phyloP scores from a whole-genome alignment of 2,888 invertebrate genomes.

The Drosophila trichaetosa region DNA sequence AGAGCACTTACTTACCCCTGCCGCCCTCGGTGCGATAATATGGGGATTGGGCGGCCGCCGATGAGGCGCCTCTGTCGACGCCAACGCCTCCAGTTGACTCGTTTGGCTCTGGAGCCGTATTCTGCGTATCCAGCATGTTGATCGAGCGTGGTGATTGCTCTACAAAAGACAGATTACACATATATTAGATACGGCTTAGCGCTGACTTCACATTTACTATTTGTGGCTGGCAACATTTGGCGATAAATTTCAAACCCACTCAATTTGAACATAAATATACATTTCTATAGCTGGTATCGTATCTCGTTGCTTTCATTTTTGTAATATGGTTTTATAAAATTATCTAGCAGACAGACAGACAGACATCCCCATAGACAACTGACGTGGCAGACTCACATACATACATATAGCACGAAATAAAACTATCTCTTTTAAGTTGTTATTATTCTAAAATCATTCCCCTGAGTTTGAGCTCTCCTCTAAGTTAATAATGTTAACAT shows the following conservation, averaged over 20 bases:
- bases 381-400: background rate
- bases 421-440: background rate
- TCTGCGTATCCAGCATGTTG: conserved; percentile 84
- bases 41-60: conserved; percentile 78
- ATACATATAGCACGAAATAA: background rate
- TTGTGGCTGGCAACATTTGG: background rate
- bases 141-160: conserved; percentile 92
- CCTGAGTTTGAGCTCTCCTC: background rate
- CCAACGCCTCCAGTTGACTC: conserved; percentile 50
- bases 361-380: background rate
- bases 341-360: background rate
- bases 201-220: background rate
- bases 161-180: conserved; percentile 78
- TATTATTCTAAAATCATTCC: background rate
- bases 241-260: conserved; percentile 1
- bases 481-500: background rate
- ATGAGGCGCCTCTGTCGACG: conserved; percentile 35
- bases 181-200: background rate
- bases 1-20: conserved; percentile 92
- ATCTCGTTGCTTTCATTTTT: background rate
- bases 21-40: conserved; percentile 86
- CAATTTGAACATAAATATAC: background rate
- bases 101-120: conserved; percentile 84
- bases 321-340: background rate
- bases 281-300: background rate